Evolutionary conservation across 2,888 invertebrate genomes (phyloP), one percentile per base, ranked within the genome.

Genomic region (Megalurothrips usitatus): DNA sequence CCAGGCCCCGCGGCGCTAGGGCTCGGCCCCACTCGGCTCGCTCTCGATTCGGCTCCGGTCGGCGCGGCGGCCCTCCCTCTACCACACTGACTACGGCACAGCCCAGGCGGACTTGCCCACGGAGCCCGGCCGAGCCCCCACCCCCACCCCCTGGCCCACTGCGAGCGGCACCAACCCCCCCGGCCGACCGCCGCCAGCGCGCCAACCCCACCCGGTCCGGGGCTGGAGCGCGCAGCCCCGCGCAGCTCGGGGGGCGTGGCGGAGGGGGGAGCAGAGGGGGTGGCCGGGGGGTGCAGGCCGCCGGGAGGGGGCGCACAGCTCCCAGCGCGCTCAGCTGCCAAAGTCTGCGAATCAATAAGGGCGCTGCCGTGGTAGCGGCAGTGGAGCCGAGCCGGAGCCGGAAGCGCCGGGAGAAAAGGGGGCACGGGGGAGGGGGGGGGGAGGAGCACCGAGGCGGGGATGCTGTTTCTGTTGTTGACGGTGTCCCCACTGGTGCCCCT

Each of bases 161-260:
- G 34, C 34, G 34, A 43, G 34, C 34, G 34, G 34, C 34, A 43
- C 34, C 34, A 43, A 43, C 34, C 34, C 34, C 34, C 34, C 34
- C 34, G 34, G 3, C 34, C 34, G 34, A 43, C 34, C 34, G 34
- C 34, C 34, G 34, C 34, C 89, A 89, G 84, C 89, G 89, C 17
- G 89, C 89, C 49, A 89, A 87, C 84, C 89, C 89, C 83, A 89
- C 89, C 84, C 88, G 89, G 48, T 88, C 86, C 26, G 88, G 87
- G 68, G 88, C 89, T 83, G 88, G 88, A 43, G 86, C 86, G 80
- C 87, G 85, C 23, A 23, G 89, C 10, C 89, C 88, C 86, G 80
- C 87, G 85, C 23, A 23, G 89, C 10, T 89, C 88, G 84, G 88
- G 88, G 79, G 88, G 86, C 85, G 52, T 89, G 89, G 85, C 89